These are phyloP conservation scores for Drosophila barbarae DNA, from an alignment of 2,888 invertebrate species.

Conservation along the genomic window DNA sequence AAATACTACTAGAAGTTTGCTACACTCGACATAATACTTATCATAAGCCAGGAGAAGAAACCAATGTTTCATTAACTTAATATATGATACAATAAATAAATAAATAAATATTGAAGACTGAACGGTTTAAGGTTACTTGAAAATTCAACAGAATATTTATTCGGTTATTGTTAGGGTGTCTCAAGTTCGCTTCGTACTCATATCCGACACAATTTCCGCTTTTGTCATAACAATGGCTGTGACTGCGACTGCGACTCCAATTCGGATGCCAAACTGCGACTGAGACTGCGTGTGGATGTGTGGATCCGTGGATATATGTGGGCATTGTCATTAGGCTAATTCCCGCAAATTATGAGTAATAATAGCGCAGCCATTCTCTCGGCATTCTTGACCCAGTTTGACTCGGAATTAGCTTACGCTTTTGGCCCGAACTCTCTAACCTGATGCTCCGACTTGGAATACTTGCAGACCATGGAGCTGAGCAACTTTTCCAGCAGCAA, in stretches of 20 bases:
- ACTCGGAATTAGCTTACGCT: constrained; percentile 54
- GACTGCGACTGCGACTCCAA: constrained; percentile 21
- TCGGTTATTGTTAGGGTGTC: constrained; percentile 13
- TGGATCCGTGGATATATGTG: constrained; percentile 24
- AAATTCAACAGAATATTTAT: constrained; percentile 1
- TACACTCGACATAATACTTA: neutral
- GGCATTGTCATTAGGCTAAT: constrained; percentile 68
- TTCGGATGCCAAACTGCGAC: constrained; percentile 5
- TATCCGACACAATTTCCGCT: constrained; percentile 38
- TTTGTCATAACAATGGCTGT: constrained; percentile 28
- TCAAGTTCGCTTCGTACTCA: constrained; percentile 8
- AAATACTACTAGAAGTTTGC: neutral
- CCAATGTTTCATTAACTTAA: neutral
- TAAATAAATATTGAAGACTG: no score
- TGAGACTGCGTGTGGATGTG: constrained; percentile 29
- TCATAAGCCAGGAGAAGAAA: neutral
- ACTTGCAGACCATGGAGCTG: constrained; percentile 78
- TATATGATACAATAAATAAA: neutral
- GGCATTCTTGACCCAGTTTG: constrained; percentile 70
- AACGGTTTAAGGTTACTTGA: neutral
- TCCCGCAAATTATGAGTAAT: constrained; percentile 70
- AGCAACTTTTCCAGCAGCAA: constrained; percentile 78
- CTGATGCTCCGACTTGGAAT: constrained; percentile 6
- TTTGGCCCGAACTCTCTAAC: constrained; percentile 53
- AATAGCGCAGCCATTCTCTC: constrained; percentile 48